phyloP scores from a whole-genome alignment of 2,888 invertebrate genomes.

The Melieria omissa region DNA sequence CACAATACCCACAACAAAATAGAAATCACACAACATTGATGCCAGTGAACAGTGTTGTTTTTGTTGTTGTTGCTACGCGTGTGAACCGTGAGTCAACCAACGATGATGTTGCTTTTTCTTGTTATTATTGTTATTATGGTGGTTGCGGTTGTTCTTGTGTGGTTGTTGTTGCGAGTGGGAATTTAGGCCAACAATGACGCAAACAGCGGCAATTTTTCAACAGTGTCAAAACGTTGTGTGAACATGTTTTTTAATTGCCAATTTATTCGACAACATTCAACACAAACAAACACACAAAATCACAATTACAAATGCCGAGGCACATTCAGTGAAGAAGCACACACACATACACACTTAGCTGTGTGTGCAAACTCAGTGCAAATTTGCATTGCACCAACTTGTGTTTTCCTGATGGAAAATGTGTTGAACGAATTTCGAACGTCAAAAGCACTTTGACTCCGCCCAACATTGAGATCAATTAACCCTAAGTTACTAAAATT shows the following conservation, averaged over 20 bases:
- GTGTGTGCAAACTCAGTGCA: no score
- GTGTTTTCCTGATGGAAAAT: no score
- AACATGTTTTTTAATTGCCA: no score
- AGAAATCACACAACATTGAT: no score
- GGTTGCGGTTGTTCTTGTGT: slow-evolving; percentile 1
- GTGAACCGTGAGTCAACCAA: background rate
- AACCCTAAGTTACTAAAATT: no score
- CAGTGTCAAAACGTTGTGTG: background rate
- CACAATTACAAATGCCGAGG: background rate
- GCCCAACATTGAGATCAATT: no score
- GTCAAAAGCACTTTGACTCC: no score
- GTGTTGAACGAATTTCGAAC: no score
- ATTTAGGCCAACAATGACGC: slow-evolving; percentile 22
- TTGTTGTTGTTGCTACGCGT: background rate
- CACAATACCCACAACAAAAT: no score
- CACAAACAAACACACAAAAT: background rate
- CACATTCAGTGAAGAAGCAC: background rate
- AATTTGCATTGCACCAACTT: no score
- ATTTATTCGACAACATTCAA: background rate
- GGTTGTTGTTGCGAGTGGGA: background rate
- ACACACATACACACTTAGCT: background rate
- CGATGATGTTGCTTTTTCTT: background rate
- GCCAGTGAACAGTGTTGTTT: background rate
- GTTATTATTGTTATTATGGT: background rate
- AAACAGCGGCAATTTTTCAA: background rate